Conservation (phyloP, 2,888 invertebrate species). For the Erebia epiphron region DNA sequence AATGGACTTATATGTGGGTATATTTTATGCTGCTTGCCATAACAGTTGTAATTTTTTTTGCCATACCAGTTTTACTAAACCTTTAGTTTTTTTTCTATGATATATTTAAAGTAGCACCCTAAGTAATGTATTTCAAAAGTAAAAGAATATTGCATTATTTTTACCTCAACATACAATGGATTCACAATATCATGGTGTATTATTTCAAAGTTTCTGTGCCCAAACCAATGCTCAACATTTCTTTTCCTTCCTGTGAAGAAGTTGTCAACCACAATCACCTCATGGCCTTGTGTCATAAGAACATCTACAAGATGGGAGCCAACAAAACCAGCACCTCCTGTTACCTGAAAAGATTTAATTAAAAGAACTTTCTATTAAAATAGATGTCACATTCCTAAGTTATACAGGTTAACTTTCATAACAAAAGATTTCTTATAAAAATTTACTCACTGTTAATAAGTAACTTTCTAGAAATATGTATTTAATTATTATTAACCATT, state of each 20-base stretch:
- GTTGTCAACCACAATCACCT: slow-evolving; percentile 98
- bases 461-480: no score
- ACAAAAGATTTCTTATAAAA: no score
- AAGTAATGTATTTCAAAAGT: neutral
- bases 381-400: no score
- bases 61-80: no score
- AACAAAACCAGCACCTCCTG: slow-evolving; percentile 99
- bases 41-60: no score
- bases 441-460: no score
- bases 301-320: slow-evolving; percentile 98
- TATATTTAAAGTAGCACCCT: no score
- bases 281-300: slow-evolving; percentile 97
- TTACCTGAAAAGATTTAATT: slow-evolving; percentile 83
- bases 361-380: neutral
- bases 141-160: neutral
- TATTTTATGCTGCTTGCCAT: no score
- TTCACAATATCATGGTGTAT: slow-evolving; percentile 99
- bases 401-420: no score
- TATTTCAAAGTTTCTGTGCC: slow-evolving; percentile 99
- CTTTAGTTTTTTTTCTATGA: no score
- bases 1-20: no score
- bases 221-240: slow-evolving; percentile 99
- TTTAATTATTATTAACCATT: no score
- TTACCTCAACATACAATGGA: slow-evolving; percentile 95
- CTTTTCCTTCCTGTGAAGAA: slow-evolving; percentile 98